Evolutionary conservation across 2,888 invertebrate species (phyloP).

Genomic region (Mythimna loreyi): DNA sequence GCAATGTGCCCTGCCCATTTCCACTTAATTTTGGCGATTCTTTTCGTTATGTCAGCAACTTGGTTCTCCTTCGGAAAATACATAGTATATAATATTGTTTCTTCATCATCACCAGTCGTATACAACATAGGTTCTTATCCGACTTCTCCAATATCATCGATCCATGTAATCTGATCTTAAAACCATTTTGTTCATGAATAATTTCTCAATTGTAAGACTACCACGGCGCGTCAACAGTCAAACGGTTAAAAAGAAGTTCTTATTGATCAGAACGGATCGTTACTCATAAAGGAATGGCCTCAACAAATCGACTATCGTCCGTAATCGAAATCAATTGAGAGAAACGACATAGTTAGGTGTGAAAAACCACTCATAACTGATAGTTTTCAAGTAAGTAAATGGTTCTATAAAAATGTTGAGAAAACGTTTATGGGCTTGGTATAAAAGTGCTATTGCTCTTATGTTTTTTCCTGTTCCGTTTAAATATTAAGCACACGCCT

Average conservation of each 20-base stretch:
- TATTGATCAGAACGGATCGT: conserved; percentile 45
- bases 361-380: conserved; percentile 31
- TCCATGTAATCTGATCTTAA: conserved; percentile 16
- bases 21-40: too few relatives aligned
- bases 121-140: not conserved
- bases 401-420: conserved; percentile 21
- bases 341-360: conserved; percentile 42
- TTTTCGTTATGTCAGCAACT: too few relatives aligned
- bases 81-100: too few relatives aligned
- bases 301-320: conserved; percentile 53
- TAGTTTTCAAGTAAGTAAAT: conserved; percentile 23
- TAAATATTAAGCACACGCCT: conserved; percentile 3
- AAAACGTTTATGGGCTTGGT: conserved; percentile 6
- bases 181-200: conserved; percentile 22
- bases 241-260: conserved; percentile 36
- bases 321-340: conserved; percentile 57
- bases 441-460: conserved; percentile 18
- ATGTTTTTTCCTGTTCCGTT: conserved; percentile 8
- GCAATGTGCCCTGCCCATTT: too few relatives aligned
- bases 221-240: conserved; percentile 31
- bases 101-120: too few relatives aligned
- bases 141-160: not conserved
- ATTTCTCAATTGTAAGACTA: conserved; percentile 28
- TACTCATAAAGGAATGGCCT: conserved; percentile 55
- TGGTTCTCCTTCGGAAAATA: too few relatives aligned